These are phyloP conservation scores for Lordiphosa clarofinis DNA, from an alignment of 1,140 invertebrate species.

Conservation along the genomic window DNA sequence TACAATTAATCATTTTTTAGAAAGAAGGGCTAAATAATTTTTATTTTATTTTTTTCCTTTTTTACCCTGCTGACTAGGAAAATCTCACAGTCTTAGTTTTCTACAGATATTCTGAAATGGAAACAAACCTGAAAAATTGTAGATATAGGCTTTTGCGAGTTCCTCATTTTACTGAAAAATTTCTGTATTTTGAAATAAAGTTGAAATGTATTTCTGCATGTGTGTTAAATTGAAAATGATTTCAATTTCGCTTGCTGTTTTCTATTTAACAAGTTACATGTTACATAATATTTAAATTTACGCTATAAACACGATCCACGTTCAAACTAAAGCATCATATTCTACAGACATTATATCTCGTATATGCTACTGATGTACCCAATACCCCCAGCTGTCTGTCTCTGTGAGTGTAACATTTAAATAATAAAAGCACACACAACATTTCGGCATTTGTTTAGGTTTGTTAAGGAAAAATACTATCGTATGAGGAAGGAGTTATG, in stretches of 20 bases:
- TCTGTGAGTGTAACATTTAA: not conserved
- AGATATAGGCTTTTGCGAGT: too few species aligned
- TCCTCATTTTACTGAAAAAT: too few species aligned
- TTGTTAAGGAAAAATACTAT: not conserved
- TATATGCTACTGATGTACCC: constrained; percentile 16
- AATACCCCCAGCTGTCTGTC: constrained; percentile 4
- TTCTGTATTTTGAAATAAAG: too few species aligned
- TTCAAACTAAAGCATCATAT: not conserved
- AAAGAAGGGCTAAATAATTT: too few species aligned
- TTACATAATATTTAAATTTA: constrained; percentile 32
- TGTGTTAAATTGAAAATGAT: constrained; percentile 41
- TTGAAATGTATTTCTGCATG: constrained; percentile 21
- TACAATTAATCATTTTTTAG: too few species aligned
- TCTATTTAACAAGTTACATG: constrained; percentile 21
- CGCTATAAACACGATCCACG: constrained; percentile 20
- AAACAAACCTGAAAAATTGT: too few species aligned
- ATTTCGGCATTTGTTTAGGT: not conserved
- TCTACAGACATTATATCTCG: constrained; percentile 1
- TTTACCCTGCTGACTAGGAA: too few species aligned
- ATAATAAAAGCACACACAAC: constrained; percentile 5
- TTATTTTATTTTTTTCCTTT: too few species aligned
- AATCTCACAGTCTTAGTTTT: too few species aligned
- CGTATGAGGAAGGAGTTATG: too few species aligned
- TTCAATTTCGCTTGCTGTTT: constrained; percentile 30
- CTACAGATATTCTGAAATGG: too few species aligned